Evolutionary conservation across 2,888 invertebrate genomes (phyloP), one percentile per base, ranked within the genome.

Genomic region (Pristionchus exspectatus): DNA sequence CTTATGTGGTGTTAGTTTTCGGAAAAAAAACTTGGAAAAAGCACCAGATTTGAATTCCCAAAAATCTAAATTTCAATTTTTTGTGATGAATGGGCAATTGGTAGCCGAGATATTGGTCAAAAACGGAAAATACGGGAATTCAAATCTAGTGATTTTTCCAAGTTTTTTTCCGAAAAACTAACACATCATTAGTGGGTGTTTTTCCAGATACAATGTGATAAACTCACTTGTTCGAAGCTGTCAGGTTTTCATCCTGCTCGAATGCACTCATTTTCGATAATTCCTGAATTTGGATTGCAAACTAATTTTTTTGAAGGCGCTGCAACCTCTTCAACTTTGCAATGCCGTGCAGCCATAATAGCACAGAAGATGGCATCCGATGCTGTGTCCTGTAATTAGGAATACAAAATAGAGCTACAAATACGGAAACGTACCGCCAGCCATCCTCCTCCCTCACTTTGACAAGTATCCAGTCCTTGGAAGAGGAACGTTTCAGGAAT

Each of bases 351-450:
- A 2, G 98, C 98, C 90, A 99, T 96, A 1, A 99, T 96, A 91
- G 97, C 97, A 0, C 98, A 97, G 88, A 98, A 96, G 0, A 98
- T 98, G 0, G 98, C 97, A 95, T 99, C 98, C 93, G 98, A 98
- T 0, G 98, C 97, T 16, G 98, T 98, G 0, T 98, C 77, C 84
- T 89, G 66, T 16, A 24, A 84, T n/a, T 2, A 59, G 33, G 12
- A 1, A 21, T 27, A 59, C 33, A 24, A 10, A 86, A 33, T 14
- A 44, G 44, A 16, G 69, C 38, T 38, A n/a, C n/a, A n/a, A n/a
- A n/a, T 38, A 77, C 12, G 21, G 38, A 12, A 87, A 18, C 88
- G 59, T 30, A 90, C 90, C n/a, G 84, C 69, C 1, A 90, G 89
- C 33, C 54, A 77, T 33, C 91, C 91, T 12, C 91, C 91, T 54